phyloP scores from a whole-genome alignment of 2,888 invertebrate genomes.

The Zele albiditarsus region DNA sequence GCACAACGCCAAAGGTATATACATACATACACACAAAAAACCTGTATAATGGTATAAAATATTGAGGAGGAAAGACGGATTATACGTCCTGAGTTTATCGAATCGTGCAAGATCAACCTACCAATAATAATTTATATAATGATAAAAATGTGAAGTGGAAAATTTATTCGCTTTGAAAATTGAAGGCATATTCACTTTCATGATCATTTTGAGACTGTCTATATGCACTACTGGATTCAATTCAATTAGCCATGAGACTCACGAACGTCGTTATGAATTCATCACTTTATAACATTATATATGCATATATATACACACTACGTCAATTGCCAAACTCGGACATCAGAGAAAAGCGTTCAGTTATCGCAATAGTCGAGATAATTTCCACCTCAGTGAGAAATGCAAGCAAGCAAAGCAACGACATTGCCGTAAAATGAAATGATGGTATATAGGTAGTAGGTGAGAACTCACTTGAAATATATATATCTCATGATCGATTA shows the following conservation, averaged over 20 bases:
- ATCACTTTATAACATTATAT: not conserved
- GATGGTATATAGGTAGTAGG: not conserved
- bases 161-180: not conserved
- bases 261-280: not conserved
- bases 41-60: not conserved
- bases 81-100: not conserved
- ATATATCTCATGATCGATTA: not conserved
- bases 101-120: not conserved
- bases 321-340: not conserved
- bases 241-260: not conserved
- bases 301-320: not conserved
- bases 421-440: not conserved
- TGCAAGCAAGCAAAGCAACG: not conserved
- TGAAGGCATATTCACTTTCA: not conserved
- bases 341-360: not conserved
- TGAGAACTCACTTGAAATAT: not conserved
- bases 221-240: not conserved
- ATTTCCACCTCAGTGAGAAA: not conserved
- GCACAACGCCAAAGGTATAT: constrained; percentile 65
- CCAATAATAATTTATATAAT: not conserved
- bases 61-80: not conserved
- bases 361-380: not conserved
- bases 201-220: not conserved
- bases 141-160: not conserved
- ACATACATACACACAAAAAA: constrained; percentile 15